Conservation (phyloP, 2,888 invertebrate genomes). For the Epinotia nisella region DNA sequence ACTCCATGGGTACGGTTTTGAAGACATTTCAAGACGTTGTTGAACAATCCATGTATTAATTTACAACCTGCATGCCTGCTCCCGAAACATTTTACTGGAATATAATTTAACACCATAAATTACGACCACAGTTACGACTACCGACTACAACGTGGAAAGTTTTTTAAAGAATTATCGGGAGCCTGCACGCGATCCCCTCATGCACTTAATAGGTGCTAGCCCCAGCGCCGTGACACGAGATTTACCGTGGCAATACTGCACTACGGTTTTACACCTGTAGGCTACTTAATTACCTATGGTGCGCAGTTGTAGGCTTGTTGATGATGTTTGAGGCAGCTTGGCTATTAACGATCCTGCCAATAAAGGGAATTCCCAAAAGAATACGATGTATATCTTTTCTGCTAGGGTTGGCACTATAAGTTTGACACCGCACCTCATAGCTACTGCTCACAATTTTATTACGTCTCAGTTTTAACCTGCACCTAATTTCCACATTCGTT, state of each 20-base stretch:
- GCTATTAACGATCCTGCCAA: background rate
- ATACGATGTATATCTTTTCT: background rate
- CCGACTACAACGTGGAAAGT: background rate
- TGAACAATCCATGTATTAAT: no score
- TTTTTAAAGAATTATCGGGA: slow-evolving; percentile 4
- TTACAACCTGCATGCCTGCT: background rate
- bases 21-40: no score
- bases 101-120: background rate
- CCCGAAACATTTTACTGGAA: background rate
- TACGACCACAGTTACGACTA: background rate
- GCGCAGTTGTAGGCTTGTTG: no score
- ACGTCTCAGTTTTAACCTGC: no score
- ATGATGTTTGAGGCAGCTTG: no score
- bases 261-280: no score
- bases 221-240: background rate
- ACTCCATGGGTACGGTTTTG: no score
- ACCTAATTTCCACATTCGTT: no score
- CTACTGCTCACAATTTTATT: no score
- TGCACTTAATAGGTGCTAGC: background rate
- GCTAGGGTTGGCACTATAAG: no score
- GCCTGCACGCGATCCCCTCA: background rate
- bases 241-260: background rate
- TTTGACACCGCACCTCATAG: no score
- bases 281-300: no score
- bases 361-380: background rate